Percentiles rank a stretch among this genome's conserved stretches.
Conservation (phyloP, 2,797 vertebrate species). For the Microhierax caerulescens region DNA sequence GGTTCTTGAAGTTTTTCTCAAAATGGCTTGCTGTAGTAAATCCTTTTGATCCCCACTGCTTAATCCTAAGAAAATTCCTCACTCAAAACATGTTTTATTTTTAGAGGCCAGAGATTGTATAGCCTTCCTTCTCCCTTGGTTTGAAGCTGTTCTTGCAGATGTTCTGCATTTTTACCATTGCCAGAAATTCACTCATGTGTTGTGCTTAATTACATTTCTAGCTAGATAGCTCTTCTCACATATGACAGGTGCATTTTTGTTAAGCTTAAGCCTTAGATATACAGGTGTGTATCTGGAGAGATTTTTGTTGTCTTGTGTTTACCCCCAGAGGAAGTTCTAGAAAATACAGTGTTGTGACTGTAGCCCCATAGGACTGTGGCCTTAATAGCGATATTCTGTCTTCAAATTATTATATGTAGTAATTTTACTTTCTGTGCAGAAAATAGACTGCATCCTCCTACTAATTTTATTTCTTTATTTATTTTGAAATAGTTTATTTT, state of each 20-base stretch:
- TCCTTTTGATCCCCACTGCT: background rate
- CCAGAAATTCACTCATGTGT: background rate
- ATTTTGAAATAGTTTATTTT: background rate
- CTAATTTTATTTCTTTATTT: background rate
- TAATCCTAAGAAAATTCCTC: background rate
- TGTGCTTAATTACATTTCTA: background rate
- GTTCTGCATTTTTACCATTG: background rate
- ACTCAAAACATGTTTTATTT: background rate
- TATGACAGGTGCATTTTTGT: background rate
- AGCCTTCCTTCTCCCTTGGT: background rate
- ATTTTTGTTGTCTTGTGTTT: background rate
- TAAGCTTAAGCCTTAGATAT: background rate
- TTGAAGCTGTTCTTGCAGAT: background rate
- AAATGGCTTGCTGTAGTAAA: background rate
- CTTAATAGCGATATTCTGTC: background rate
- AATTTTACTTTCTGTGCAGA: background rate
- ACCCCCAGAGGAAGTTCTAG: background rate
- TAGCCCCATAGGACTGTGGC: background rate
- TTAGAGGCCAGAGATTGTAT: background rate
- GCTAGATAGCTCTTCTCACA: background rate
- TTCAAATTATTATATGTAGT: background rate
- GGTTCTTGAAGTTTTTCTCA: background rate
- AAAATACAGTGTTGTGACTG: background rate
- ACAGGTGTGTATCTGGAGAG: background rate
- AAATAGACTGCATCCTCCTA: background rate